Conservation (phyloP, 2,113 vertebrate genomes). For the Pollimyrus isidori region DNA sequence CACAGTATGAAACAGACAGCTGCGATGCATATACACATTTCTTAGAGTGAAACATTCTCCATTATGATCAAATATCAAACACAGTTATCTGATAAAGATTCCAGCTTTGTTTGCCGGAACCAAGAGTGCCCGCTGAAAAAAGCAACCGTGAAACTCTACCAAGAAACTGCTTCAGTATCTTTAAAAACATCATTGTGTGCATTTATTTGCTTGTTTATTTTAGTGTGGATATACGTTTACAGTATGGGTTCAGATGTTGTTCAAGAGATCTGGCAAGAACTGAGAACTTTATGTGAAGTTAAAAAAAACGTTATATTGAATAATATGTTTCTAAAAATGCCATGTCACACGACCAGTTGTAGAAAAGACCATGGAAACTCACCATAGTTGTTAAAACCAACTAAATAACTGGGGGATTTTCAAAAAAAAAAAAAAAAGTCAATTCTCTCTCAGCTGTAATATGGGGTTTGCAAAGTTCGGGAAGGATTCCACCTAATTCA, state of each 20-base stretch:
- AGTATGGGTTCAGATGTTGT: not conserved
- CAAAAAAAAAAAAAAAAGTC: not conserved
- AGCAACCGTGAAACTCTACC: not conserved
- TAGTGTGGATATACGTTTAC: slow-evolving; percentile 3
- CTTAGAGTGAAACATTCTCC: slow-evolving; percentile 4
- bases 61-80: not conserved
- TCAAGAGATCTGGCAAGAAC: not conserved
- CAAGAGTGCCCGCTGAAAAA: not conserved
- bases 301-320: not conserved
- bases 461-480: not conserved
- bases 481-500: not conserved
- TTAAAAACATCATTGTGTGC: not conserved
- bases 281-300: not conserved
- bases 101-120: not conserved
- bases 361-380: not conserved
- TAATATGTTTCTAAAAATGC: slow-evolving; percentile 3
- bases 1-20: not conserved
- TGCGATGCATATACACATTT: not conserved
- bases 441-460: not conserved
- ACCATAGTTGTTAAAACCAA: not conserved
- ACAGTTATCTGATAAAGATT: not conserved
- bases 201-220: not conserved
- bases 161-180: not conserved
- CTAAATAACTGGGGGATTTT: not conserved
- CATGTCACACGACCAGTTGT: not conserved